Evolutionary conservation across 2,888 invertebrate genomes (phyloP).

Genomic region (Drosophila barbarae): DNA sequence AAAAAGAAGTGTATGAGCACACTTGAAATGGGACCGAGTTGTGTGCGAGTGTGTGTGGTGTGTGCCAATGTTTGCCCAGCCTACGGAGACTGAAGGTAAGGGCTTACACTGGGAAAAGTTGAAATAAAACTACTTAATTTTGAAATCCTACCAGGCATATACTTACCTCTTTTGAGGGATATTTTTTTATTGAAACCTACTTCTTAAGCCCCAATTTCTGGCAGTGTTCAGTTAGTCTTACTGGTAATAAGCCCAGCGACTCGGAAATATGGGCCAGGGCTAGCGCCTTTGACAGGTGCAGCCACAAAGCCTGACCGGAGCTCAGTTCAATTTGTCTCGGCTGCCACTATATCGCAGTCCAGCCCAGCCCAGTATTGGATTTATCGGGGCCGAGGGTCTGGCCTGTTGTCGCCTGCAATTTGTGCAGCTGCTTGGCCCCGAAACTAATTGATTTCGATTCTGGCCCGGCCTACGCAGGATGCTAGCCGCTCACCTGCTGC

Average conservation of each 20-base stretch:
- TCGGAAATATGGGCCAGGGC: conserved; percentile 47
- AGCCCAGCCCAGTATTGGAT: conserved; percentile 15
- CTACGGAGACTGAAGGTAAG: conserved; percentile 28
- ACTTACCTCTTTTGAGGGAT: background rate
- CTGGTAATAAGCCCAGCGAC: conserved; percentile 49
- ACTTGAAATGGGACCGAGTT: conserved; percentile 52
- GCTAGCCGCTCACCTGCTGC: background rate
- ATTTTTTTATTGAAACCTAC: background rate
- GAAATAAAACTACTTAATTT: background rate
- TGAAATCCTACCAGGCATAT: too few species aligned
- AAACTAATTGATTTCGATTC: conserved; percentile 37
- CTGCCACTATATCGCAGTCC: background rate
- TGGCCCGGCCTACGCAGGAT: conserved; percentile 16
- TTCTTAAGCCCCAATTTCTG: background rate
- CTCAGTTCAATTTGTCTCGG: conserved; percentile 26
- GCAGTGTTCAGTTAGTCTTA: conserved; percentile 38
- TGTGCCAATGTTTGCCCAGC: conserved; percentile 38
- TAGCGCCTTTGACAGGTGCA: conserved; percentile 37
- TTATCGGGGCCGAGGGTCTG: conserved; percentile 31
- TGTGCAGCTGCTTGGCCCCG: conserved; percentile 35
- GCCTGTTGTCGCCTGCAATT: conserved; percentile 37
- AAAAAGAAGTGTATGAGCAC: conserved; percentile 25
- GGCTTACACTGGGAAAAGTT: conserved; percentile 7
- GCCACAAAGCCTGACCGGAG: conserved; percentile 30
- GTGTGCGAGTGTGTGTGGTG: conserved; percentile 45